Evolutionary conservation across 2,113 vertebrate genomes (phyloP).

Genomic region (Phylloscopus whistleri): DNA sequence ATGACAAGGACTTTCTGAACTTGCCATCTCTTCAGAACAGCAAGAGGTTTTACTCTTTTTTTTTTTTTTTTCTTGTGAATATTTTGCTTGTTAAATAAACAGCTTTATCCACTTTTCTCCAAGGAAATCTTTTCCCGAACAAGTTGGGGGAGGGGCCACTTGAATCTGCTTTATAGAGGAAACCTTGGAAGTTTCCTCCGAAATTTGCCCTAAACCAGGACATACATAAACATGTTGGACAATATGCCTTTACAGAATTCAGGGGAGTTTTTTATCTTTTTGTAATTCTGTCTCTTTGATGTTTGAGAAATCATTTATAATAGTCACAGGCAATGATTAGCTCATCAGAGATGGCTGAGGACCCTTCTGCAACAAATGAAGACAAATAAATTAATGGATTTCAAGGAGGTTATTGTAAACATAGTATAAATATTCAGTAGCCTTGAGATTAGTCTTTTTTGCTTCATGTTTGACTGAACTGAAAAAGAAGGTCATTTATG

Average conservation of each 20-base stretch:
- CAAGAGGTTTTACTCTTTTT: background rate
- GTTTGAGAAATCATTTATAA: background rate
- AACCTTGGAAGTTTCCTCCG: background rate
- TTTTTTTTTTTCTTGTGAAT: background rate
- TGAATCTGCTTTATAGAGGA: background rate
- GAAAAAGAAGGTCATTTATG: background rate
- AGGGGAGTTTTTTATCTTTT: background rate
- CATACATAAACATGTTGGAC: background rate
- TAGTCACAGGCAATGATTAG: background rate
- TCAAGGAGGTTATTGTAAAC: background rate
- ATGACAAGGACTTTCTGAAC: background rate
- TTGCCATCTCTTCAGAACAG: background rate
- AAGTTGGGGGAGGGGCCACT: background rate
- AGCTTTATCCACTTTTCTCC: background rate
- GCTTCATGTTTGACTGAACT: background rate
- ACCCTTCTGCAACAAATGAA: background rate
- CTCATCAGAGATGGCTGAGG: background rate
- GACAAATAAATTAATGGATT: background rate
- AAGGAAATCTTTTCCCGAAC: background rate
- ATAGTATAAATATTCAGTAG: background rate
- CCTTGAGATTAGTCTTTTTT: background rate
- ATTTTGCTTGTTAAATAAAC: background rate
- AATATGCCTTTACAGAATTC: background rate
- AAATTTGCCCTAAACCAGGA: background rate
- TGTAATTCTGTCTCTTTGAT: background rate